Conservation (phyloP, 2,113 vertebrate genomes). For the Miniopterus natalensis region DNA sequence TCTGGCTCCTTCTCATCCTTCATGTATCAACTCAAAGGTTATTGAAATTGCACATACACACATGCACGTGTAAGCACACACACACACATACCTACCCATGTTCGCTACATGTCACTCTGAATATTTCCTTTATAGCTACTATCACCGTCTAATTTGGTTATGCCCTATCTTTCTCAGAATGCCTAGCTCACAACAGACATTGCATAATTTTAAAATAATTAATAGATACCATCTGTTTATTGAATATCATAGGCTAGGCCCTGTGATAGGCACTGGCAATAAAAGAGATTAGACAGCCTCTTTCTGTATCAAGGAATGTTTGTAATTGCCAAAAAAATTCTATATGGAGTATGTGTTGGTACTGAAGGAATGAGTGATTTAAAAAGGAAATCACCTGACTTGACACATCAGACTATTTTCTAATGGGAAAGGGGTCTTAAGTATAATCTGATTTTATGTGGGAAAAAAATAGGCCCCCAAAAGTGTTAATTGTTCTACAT, state of each 20-base stretch:
- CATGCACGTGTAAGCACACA: accelerated
- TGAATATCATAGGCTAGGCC: not conserved
- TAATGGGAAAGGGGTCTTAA: not conserved
- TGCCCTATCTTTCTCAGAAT: not conserved
- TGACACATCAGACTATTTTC: not conserved
- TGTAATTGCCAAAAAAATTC: not conserved
- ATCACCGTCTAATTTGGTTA: not conserved
- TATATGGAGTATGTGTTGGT: not conserved
- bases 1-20: too few species aligned
- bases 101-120: not conserved
- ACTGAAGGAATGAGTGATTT: not conserved
- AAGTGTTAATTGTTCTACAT: not conserved
- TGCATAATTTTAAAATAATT: not conserved
- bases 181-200: not conserved
- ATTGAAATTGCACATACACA: not conserved
- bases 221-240: not conserved
- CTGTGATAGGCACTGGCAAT: not conserved
- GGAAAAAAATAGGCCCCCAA: not conserved
- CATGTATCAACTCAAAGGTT: too few species aligned
- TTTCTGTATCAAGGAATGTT: not conserved
- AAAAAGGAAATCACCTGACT: not conserved
- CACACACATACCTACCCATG: not conserved
- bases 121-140: not conserved
- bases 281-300: not conserved
- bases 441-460: not conserved